These are phyloP conservation scores for Pycnomerus fuliginosus DNA, from an alignment of 2,888 invertebrate species.

Conservation along the genomic window DNA sequence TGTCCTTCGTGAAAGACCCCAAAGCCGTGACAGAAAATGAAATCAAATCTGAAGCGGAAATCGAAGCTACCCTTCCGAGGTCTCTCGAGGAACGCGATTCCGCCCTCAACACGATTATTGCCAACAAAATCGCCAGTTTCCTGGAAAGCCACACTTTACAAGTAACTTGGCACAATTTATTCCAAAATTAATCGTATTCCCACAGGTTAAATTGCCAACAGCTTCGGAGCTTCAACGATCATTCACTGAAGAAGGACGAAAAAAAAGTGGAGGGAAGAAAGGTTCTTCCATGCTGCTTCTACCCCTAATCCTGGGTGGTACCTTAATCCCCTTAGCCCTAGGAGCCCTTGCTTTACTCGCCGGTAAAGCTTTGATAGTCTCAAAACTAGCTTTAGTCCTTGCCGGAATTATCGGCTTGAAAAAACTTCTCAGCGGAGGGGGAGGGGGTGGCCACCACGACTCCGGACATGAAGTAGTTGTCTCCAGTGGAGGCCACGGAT, in stretches of 20 bases:
- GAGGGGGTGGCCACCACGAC: constrained; percentile 54
- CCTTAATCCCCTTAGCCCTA: constrained; percentile 77
- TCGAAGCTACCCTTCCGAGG: constrained; percentile 73
- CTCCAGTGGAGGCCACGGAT: constrained; percentile 61
- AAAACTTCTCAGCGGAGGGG: constrained; percentile 71
- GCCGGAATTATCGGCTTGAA: constrained; percentile 84
- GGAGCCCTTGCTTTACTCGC: constrained; percentile 80
- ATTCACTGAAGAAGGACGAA: constrained; percentile 61
- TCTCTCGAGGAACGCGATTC: constrained; percentile 70
- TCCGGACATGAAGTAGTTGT: constrained; percentile 70
- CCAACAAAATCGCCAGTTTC: constrained; percentile 72
- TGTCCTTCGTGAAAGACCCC: constrained; percentile 70
- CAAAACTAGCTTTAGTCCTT: constrained; percentile 77
- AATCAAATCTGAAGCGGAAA: constrained; percentile 59
- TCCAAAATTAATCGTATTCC: neutral
- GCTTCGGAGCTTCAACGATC: constrained; percentile 64
- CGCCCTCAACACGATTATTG: constrained; percentile 71
- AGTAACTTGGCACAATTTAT: no score
- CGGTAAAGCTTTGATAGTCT: constrained; percentile 83
- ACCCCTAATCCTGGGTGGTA: constrained; percentile 77
- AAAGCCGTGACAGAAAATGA: constrained; percentile 51
- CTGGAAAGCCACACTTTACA: constrained; percentile 78
- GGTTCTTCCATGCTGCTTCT: constrained; percentile 73
- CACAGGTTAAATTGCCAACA: constrained; percentile 73
- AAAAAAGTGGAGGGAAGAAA: constrained; percentile 71